These are phyloP conservation scores for Danio choprae DNA, from an alignment of 2,797 vertebrate genomes.

Conservation along the genomic window DNA sequence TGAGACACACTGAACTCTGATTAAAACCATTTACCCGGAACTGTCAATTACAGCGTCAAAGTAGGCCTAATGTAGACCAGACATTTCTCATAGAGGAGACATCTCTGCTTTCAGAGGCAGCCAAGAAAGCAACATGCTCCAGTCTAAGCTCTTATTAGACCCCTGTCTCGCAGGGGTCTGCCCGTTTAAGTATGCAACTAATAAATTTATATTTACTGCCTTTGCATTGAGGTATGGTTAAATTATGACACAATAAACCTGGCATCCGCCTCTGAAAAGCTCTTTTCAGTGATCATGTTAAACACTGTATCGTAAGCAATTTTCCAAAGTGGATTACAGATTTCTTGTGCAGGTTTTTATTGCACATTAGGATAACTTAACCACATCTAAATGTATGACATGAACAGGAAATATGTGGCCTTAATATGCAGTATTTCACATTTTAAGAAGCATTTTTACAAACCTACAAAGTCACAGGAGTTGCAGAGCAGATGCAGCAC, in stretches of 20 bases:
- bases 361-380: slow-evolving; percentile 87
- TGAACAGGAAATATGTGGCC: slow-evolving; percentile 83
- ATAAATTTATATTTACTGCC: slow-evolving; percentile 84
- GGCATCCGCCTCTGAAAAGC: slow-evolving; percentile 79
- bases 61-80: slow-evolving; percentile 84
- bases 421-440: slow-evolving; percentile 84
- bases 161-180: slow-evolving; percentile 31
- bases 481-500: slow-evolving; percentile 72
- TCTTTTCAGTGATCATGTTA: slow-evolving; percentile 81
- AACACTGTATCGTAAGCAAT: slow-evolving; percentile 84
- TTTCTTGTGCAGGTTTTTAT: slow-evolving; percentile 86
- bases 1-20: slow-evolving; percentile 87
- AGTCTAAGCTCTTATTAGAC: slow-evolving; percentile 56
- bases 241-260: slow-evolving; percentile 89
- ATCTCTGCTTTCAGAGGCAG: slow-evolving; percentile 82
- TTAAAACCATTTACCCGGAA: slow-evolving; percentile 87
- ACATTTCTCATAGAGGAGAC: slow-evolving; percentile 83
- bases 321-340: slow-evolving; percentile 88
- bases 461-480: slow-evolving; percentile 75
- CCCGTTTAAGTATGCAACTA: slow-evolving; percentile 78
- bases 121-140: slow-evolving; percentile 79
- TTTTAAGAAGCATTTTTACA: slow-evolving; percentile 79
- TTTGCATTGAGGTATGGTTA: slow-evolving; percentile 91
- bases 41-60: slow-evolving; percentile 86
- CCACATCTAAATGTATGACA: slow-evolving; percentile 84